Evolutionary conservation across 1,140 invertebrate genomes (phyloP).

Genomic region (Drosophila grimshawi): DNA sequence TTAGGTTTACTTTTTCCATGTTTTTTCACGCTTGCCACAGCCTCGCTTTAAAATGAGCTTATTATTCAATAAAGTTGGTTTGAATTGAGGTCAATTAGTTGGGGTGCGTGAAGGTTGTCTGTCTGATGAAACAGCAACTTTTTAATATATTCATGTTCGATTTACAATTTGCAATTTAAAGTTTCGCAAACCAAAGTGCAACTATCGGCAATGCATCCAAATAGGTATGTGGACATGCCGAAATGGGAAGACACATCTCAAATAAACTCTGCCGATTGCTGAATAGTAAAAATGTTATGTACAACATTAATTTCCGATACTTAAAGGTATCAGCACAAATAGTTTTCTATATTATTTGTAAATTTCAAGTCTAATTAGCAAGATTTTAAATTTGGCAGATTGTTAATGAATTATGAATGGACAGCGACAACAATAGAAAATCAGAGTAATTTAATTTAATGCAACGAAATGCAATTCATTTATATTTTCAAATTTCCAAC

Average conservation of each 20-base stretch:
- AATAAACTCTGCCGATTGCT: no score
- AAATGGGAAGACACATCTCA: no score
- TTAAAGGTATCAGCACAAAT: no score
- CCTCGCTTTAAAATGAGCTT: constrained; percentile 13
- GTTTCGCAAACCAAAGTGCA: neutral
- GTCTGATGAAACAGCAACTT: neutral
- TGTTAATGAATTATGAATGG: no score
- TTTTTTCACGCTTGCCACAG: neutral
- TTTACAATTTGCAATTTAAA: neutral
- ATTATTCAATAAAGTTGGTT: neutral
- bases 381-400: no score
- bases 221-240: no score
- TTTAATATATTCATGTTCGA: neutral
- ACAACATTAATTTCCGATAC: no score
- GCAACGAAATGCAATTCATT: constrained; percentile 11
- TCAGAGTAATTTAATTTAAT: neutral
- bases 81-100: neutral
- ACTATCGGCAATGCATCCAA: neutral
- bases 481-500: constrained; percentile 20
- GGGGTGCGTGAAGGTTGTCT: neutral
- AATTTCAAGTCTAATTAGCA: no score
- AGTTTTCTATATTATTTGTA: no score
- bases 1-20: constrained; percentile 36
- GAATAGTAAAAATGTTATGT: no score
- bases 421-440: neutral